Evolutionary conservation across 2,797 vertebrate genomes (phyloP), one percentile per base, ranked within the genome.

Genomic region (Aythya fuligula): DNA sequence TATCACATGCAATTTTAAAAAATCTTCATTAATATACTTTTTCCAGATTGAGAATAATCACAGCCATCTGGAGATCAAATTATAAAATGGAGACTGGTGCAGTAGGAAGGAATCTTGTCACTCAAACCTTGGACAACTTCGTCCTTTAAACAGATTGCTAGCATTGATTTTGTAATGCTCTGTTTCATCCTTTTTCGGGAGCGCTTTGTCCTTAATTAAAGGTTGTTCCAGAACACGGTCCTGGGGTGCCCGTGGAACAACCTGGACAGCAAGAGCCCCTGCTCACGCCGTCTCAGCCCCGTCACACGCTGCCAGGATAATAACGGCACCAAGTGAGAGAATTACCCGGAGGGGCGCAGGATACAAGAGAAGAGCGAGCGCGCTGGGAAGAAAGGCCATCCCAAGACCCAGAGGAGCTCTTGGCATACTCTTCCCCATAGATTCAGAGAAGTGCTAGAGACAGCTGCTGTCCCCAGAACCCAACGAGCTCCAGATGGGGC

Each of bases 61-160:
- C 54, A 95, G 82, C 87, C 94, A 96, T 93, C 94, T 97, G 90
- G 95, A 83, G 89, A 94, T 75, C 30, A 96, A 94, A 79, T 62
- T 94, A 83, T 56, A 92, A 85, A 94, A 87, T 91, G 24, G 84
- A 78, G 91, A 86, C 56, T 95, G 82, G 84, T 93, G 71, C 30
- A 89, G 38, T 13, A 90, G 92, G 72, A 91, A 90, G 70, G 47
- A 96, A 96, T 89, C 62, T 76, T 77, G 93, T 79, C 85, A 85
- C 67, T 97, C 92, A 96, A 96, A 84, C 41, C 57, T 39, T 66
- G 67, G 56, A 67, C 34, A 88, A 61, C 64, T 94, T 79, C 0
- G 1, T 74, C 45, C 61, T 91, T 73, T 84, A 72, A 87, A 92
- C 92, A 90, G 49, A 67, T 56, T 53, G 41, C 60, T 94, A 91